phyloP scores from a whole-genome alignment of 2,797 vertebrate species.

The Scomberomorus guttatus region DNA sequence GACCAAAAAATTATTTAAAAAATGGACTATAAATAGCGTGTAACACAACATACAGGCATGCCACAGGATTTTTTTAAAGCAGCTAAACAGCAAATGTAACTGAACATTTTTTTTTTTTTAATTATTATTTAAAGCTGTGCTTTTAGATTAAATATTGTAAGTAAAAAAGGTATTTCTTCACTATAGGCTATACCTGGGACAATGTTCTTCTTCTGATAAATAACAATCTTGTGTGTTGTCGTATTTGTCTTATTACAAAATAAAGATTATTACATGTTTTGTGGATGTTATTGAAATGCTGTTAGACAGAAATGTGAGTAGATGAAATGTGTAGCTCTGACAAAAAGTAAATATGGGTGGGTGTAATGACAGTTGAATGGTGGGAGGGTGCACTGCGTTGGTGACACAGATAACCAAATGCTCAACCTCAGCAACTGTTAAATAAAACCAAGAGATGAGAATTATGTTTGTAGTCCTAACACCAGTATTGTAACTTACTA shows the following conservation, averaged over 20 bases:
- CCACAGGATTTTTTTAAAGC: neutral
- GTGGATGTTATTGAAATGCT: neutral
- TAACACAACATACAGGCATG: neutral
- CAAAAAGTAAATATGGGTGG: conserved; percentile 21
- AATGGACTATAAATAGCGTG: neutral
- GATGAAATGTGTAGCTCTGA: conserved; percentile 16
- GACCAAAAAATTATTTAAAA: neutral
- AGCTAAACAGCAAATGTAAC: neutral
- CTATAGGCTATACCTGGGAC: too few species aligned
- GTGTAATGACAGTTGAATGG: conserved; percentile 34
- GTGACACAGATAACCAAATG: conserved; percentile 33
- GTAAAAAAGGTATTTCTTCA: too few species aligned
- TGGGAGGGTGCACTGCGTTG: conserved; percentile 13
- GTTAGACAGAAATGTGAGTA: neutral
- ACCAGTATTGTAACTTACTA: neutral
- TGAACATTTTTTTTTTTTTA: neutral
- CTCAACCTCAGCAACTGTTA: conserved; percentile 3
- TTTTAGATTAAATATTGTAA: neutral
- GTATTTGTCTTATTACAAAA: neutral
- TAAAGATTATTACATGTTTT: neutral
- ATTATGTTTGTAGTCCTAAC: neutral
- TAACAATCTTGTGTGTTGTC: neutral
- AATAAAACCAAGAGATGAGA: neutral
- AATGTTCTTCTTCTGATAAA: neutral
- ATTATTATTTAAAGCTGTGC: too few species aligned